These are phyloP conservation scores for Antennarius striatus DNA, from an alignment of 2,113 vertebrate genomes.

Conservation along the genomic window DNA sequence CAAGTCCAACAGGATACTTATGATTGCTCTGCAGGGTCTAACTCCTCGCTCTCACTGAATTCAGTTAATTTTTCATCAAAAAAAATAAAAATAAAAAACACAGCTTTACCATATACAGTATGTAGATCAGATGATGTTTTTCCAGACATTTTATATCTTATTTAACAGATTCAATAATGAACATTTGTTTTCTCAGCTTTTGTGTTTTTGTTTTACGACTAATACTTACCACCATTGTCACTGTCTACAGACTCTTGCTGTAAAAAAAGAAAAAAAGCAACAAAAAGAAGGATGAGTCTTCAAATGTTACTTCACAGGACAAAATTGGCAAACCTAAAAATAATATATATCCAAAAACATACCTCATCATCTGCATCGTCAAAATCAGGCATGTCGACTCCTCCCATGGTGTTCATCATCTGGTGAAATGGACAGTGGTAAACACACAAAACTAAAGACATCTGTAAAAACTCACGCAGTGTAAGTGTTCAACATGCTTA, in stretches of 20 bases:
- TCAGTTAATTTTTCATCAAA: background rate
- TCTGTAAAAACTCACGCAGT: background rate
- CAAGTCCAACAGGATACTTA: no score
- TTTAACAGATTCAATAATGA: background rate
- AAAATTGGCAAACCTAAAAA: background rate
- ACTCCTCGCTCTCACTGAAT: background rate
- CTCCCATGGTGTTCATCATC: slow-evolving; percentile 99
- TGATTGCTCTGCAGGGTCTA: no score
- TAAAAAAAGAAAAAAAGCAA: slow-evolving; percentile 40
- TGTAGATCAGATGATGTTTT: background rate
- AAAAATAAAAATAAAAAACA: background rate
- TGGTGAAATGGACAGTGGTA: slow-evolving; percentile 55
- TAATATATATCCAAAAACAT: background rate
- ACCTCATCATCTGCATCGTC: slow-evolving; percentile 89
- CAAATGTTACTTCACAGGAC: background rate
- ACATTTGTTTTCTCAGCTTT: background rate
- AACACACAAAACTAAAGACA: background rate
- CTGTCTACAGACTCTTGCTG: slow-evolving; percentile 93
- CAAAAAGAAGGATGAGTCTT: background rate
- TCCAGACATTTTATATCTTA: background rate
- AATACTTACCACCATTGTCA: slow-evolving; percentile 92
- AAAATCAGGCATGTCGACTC: slow-evolving; percentile 95
- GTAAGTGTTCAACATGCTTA: slow-evolving; percentile 35
- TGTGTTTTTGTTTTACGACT: background rate
- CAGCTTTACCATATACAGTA: background rate